These are phyloP conservation scores for Peromyscus polionotus DNA, from an alignment of 2,113 vertebrate species.

Conservation along the genomic window DNA sequence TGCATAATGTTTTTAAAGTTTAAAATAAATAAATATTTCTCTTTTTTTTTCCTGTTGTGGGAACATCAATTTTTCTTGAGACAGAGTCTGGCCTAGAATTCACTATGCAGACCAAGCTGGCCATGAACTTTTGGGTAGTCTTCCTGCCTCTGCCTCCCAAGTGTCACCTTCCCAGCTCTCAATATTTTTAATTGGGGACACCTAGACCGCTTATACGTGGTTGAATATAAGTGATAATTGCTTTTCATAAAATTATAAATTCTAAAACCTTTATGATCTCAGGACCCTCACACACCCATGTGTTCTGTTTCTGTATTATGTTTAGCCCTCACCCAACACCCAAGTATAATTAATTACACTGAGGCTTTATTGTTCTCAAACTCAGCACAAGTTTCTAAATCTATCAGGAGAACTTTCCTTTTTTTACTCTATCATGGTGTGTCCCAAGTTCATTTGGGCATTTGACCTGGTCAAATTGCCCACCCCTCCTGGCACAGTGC, in stretches of 20 bases:
- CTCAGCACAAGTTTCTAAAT: not conserved
- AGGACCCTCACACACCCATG: not conserved
- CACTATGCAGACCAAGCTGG: not conserved
- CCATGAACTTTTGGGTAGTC: not conserved
- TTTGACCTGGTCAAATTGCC: not conserved
- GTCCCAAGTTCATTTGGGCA: not conserved
- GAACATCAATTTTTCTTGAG: not conserved
- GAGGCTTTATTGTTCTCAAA: not conserved
- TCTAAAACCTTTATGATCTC: not conserved
- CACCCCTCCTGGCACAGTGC: not conserved
- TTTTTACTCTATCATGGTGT: not conserved
- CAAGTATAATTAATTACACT: slow-evolving; percentile 12
- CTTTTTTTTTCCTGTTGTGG: not conserved
- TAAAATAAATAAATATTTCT: too few relatives aligned
- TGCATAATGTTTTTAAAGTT: too few relatives aligned
- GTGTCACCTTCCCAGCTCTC: not conserved
- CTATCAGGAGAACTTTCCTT: not conserved
- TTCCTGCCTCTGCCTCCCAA: not conserved
- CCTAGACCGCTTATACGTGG: not conserved
- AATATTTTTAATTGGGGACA: not conserved
- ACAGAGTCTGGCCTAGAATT: not conserved
- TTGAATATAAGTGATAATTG: not conserved
- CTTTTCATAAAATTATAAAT: slow-evolving; percentile 13
- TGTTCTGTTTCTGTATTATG: not conserved
- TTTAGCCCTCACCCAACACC: not conserved